These are phyloP conservation scores for Macropodus opercularis DNA, from an alignment of 2,797 vertebrate species.

Conservation along the genomic window DNA sequence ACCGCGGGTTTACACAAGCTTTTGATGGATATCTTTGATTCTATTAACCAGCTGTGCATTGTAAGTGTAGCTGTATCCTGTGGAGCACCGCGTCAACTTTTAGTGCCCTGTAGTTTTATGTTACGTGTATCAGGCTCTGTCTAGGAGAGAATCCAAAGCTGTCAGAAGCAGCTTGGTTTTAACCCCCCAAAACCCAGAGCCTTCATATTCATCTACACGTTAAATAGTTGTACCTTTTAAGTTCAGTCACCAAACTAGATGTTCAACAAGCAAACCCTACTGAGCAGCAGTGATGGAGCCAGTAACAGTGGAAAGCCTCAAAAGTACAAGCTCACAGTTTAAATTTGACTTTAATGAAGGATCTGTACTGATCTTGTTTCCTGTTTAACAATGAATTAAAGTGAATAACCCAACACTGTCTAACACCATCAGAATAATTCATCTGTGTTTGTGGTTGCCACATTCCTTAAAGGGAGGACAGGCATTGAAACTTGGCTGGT, in stretches of 20 bases:
- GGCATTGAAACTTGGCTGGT: constrained; percentile 74
- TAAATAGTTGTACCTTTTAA: constrained; percentile 39
- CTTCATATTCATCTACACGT: constrained; percentile 45
- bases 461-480: constrained; percentile 66
- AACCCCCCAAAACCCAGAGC: constrained; percentile 35
- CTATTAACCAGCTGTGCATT: constrained; percentile 71
- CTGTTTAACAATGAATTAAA: constrained; percentile 47
- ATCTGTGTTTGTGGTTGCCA: constrained; percentile 54
- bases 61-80: constrained; percentile 58
- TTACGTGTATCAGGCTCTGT: constrained; percentile 58
- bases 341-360: constrained; percentile 24
- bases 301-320: constrained; percentile 30
- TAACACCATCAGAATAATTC: constrained; percentile 69
- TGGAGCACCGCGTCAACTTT: constrained; percentile 64
- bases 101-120: constrained; percentile 62
- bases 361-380: constrained; percentile 28
- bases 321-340: constrained; percentile 25
- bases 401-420: constrained; percentile 52
- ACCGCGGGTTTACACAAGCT: constrained; percentile 68
- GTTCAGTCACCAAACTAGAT: constrained; percentile 35
- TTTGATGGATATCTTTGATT: constrained; percentile 75
- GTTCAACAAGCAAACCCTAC: constrained; percentile 34
- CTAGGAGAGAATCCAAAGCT: constrained; percentile 58
- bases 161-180: constrained; percentile 60
- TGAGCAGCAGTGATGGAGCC: constrained; percentile 20